Evolutionary conservation across 1,140 invertebrate genomes (phyloP).

Genomic region (Zaprionus kolodkinae): DNA sequence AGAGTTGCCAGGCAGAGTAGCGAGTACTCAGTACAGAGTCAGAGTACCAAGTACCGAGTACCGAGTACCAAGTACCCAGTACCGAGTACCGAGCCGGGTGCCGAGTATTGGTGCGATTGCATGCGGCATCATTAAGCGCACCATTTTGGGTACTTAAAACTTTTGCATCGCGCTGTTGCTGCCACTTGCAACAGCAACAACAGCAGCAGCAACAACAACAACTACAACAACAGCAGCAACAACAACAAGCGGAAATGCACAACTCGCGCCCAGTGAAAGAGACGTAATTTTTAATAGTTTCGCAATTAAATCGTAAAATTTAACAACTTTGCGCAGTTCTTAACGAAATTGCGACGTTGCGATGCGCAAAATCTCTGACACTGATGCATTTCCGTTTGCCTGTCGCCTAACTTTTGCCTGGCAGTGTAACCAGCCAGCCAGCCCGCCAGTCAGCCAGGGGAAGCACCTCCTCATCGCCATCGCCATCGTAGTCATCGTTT

Average conservation of each 20-base stretch:
- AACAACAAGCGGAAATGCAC: conserved; percentile 6
- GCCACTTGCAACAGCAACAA: conserved; percentile 24
- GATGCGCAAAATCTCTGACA: conserved; percentile 70
- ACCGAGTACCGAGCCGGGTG: conserved; percentile 35
- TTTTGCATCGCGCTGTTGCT: conserved; percentile 46
- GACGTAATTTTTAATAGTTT: conserved; percentile 83
- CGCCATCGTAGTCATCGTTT: neutral
- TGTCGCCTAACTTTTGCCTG: conserved; percentile 27
- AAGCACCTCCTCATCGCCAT: neutral
- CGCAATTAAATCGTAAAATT: conserved; percentile 83
- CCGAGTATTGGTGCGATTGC: conserved; percentile 63
- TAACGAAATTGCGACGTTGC: conserved; percentile 65
- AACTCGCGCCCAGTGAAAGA: conserved; percentile 54
- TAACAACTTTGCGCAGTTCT: conserved; percentile 83
- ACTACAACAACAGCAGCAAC: neutral
- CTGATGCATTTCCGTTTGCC: conserved; percentile 78
- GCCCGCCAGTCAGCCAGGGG: neutral
- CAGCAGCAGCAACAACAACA: neutral
- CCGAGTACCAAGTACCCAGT: conserved; percentile 49
- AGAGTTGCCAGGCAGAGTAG: conserved; percentile 50
- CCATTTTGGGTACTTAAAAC: conserved; percentile 80
- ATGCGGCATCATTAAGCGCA: conserved; percentile 74
- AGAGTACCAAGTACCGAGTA: conserved; percentile 24
- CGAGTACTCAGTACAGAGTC: neutral
- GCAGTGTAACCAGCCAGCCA: conserved; percentile 5